Evolutionary conservation across 2,113 vertebrate species (phyloP), one percentile per base, ranked within the genome.

Genomic region (Plestiodon gilberti): DNA sequence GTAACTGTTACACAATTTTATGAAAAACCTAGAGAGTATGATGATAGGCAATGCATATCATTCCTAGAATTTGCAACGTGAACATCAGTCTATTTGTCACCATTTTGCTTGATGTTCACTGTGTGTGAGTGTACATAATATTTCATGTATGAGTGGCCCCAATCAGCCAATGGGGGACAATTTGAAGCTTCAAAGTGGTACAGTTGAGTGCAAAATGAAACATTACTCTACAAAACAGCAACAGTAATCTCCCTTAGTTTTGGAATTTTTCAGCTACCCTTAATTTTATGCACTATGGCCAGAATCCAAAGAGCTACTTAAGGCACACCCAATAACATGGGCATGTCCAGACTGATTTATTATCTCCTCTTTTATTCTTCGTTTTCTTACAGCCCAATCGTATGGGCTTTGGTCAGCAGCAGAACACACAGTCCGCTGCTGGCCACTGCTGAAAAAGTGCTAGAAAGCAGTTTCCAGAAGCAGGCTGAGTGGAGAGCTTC

Each of bases 231-330:
- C 6, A 43, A 76, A 78, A 35, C 3, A 83, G 28, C 83, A 83
- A 20, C 23, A 25, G 77, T 73, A 33, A 40, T 6, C 17, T 20
- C 15, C 30, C 7, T 52, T 85, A 33, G 86, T 82, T 82, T 5
- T 48, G 43, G 43, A 48, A 48, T 18, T 59, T 57, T 62, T 17
- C 8, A 62, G 13, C 35, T 83, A 4, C 1, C 35, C n/a, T 70
- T 18, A 35, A n/a, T 74, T 40, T 1, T 6, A 43, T 48, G 70
- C 0, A 0, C 48, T 40, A 1, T 28, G 22, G 33, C 40, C 35
- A 40, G 78, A 22, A 64, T 62, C 25, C 22, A 64, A 52, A 48
- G 62, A 48, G 15, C 40, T 67, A 81, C 43, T 65, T 28, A 30
- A 30, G 40, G 38, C 9, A 3, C n/a, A 33, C 9, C 13, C 28